Base-by-base conservation (phyloP, 2,113 vertebrate species). In the Strigops habroptila region DNA sequence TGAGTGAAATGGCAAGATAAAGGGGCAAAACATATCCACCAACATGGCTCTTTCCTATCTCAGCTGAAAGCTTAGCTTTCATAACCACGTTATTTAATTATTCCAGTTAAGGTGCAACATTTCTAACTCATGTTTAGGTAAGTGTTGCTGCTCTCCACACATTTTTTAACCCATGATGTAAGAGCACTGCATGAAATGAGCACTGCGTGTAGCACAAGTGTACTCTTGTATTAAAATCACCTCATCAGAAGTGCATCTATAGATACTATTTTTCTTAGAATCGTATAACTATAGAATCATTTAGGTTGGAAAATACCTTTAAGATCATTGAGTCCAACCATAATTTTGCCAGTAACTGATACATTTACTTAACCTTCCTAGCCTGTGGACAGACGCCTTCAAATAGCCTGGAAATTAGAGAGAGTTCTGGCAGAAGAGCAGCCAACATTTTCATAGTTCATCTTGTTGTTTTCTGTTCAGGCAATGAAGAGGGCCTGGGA, bases 221-320 rank as follows among this genome's bases (percentile, higher is more conserved):
- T 51, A 67, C 4, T 9, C 21, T 63, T 69, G 28, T 35, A 35
- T 27, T 80, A 78, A 91, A 94, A 88, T 49, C 7, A 17, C 14
- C 12, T 46, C 1, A 49, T n/a, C 1, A 5, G 41, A 77, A 82
- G 3, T 1, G 0, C 10, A 18, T 41, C 52, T 63, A 7, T 24
- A 77, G 16, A 27, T 37, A 41, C 4, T 53, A 68, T n/a, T 82
- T 91, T 93, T 39, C 41, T 49, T 23, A 55, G 30, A 88, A 71
- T 11, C 12, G 12, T 39, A 62, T 31, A 87, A 69, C 46, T 18
- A 62, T 39, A 41, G 4, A 53, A 67, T 62, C 1, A 48, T n/a
- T 88, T 84, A 49, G 3, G 1, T 43, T 78, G 52, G 16, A 67
- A 86, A 73, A 84, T 7, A 30, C 27, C 12, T 67, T 53, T 62